Evolutionary conservation across 2,797 vertebrate species (phyloP), one percentile per base, ranked within the genome.

Genomic region (Sorex maritimensis): DNA sequence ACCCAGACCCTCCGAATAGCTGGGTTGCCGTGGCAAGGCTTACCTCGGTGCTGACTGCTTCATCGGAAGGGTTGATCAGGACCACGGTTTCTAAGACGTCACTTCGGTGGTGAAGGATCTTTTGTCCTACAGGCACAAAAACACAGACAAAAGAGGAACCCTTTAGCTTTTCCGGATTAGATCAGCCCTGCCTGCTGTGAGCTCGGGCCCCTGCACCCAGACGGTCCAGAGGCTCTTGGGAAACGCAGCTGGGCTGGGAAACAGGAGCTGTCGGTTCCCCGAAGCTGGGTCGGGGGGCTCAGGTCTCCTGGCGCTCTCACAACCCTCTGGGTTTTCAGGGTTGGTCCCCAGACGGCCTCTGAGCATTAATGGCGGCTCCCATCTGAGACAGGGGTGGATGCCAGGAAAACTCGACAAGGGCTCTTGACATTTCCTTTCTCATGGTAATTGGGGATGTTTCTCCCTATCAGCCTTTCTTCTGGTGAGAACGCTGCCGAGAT

Each of bases 41-140:
- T 98, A 99, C 99, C 99, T 99, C 99, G 0, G 99, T 99, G 93
- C 99, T 99, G 97, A 99, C 99, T 1, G 99, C 99, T 96, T 99
- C 99, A 97, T 99, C 99, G 61, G 99, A 99, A 85, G 99, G 99
- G 97, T 99, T 99, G 97, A 99, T 99, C 19, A 99, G 98, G 87
- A 99, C 99, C 84, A 99, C 99, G 0, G 99, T 99, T 98, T 99
- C 99, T 97, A 99, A 98, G 86, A 99, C 97, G 94, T 98, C 99
- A 97, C 99, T 99, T 98, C 99, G 99, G 96, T 99, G 99, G 96
- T 99, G 99, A 97, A 99, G 99, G 97, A 99, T 99, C 96, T 99
- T 99, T 98, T 99, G 99, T 87, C 99, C 99, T 99, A 94, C 81
- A 96, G 95, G 68, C 73, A 96, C n/a, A 79, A 94, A 96, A 81